Evolutionary conservation across 1,140 invertebrate genomes (phyloP).

Genomic region (Trinorchestia longiramus): DNA sequence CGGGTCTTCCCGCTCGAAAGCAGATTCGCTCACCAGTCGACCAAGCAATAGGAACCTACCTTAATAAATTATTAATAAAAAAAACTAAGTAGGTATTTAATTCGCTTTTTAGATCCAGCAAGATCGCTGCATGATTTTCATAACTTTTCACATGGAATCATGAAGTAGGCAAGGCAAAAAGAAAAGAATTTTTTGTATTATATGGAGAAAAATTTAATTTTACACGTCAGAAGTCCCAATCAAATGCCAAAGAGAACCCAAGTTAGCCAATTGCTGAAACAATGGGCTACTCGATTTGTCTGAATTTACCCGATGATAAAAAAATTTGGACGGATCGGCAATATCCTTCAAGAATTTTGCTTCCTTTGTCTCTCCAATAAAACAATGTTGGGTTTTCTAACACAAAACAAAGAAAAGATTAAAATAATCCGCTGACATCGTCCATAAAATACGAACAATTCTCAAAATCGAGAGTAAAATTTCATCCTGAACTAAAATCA

Average conservation of each 20-base stretch:
- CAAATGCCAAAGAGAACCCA: not conserved
- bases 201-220: not conserved
- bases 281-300: not conserved
- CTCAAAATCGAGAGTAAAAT: not conserved
- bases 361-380: not conserved
- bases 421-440: not conserved
- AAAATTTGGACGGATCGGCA: not conserved
- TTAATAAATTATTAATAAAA: not conserved
- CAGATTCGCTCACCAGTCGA: no score
- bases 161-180: not conserved
- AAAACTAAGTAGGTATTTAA: not conserved
- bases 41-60: no score
- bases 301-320: not conserved
- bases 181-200: not conserved
- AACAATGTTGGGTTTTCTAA: not conserved
- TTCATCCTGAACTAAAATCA: not conserved
- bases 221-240: not conserved
- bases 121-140: not conserved
- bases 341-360: not conserved
- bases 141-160: not conserved
- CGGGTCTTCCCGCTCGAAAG: no score
- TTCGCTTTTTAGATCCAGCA: not conserved
- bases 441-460: not conserved
- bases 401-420: not conserved
- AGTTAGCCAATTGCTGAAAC: not conserved